Percentiles rank a stretch among this genome's conserved stretches.
Evolutionary conservation across 92 coral and sea anemone genomes (phyloP).

Genomic region (Epizoanthus scotinus): DNA sequence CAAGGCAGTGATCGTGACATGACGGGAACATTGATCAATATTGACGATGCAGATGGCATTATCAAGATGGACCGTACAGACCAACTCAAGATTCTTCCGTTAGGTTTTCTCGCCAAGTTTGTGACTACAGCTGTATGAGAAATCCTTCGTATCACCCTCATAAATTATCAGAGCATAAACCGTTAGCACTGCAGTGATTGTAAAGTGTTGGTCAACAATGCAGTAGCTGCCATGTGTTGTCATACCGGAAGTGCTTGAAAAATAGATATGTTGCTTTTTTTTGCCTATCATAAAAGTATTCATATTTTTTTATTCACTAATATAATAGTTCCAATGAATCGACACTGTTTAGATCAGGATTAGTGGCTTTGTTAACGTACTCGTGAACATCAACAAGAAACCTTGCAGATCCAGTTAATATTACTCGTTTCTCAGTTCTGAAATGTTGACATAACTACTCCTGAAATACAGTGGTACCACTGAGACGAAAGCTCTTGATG

Average conservation of each 20-base stretch:
- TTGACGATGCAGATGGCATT: slow-evolving; percentile 92
- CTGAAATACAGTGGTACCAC: no score
- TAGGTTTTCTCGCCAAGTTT: slow-evolving; percentile 79
- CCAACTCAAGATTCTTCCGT: slow-evolving; percentile 87
- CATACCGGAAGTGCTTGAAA: not conserved
- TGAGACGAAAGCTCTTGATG: no score
- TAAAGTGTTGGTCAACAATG: not conserved
- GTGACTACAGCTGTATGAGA: slow-evolving; percentile 61
- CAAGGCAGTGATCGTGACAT: slow-evolving; percentile 87
- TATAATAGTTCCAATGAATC: not conserved
- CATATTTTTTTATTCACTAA: not conserved
- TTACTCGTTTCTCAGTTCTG: no score
- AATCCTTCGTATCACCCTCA: not conserved
- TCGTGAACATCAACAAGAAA: no score
- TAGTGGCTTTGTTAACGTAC: no score
- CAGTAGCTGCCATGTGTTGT: not conserved
- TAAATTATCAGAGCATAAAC: not conserved
- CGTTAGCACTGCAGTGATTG: not conserved
- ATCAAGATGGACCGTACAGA: slow-evolving; percentile 95
- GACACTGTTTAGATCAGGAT: no score
- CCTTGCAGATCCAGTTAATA: no score
- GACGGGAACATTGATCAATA: slow-evolving; percentile 93
- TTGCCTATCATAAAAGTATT: not conserved
- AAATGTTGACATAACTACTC: no score
- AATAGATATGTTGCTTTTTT: not conserved